Conservation (phyloP, 2,888 invertebrate species). For the Agrenia bidenticulata region DNA sequence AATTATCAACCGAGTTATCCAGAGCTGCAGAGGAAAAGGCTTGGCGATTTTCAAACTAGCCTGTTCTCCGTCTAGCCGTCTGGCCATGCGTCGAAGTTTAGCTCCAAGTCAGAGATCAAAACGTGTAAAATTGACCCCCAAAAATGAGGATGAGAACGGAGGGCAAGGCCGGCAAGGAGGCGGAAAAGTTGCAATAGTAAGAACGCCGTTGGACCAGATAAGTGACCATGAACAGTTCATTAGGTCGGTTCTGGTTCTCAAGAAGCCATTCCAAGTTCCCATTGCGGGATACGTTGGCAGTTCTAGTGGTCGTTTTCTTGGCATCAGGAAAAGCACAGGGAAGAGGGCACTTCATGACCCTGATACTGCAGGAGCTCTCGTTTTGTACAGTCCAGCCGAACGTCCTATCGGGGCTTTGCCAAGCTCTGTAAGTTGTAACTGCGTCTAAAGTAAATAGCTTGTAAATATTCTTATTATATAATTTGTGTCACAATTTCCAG, state of each 20-base stretch:
- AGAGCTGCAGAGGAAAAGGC: no score
- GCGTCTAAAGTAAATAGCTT: background rate
- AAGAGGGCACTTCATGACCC: constrained; percentile 84
- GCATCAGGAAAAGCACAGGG: constrained; percentile 67
- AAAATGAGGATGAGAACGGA: background rate
- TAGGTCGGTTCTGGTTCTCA: constrained; percentile 67
- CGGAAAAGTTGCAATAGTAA: background rate
- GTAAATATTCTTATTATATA: background rate
- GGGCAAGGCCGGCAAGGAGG: background rate
- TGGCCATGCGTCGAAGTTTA: constrained; percentile 46
- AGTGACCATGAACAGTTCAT: constrained; percentile 73
- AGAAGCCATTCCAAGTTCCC: constrained; percentile 88
- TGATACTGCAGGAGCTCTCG: constrained; percentile 83
- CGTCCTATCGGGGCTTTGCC: constrained; percentile 63
- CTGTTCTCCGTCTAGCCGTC: no score
- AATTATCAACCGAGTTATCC: no score
- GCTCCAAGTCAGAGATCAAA: constrained; percentile 51
- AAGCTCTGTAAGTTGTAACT: background rate
- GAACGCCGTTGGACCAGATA: constrained; percentile 35
- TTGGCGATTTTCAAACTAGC: no score
- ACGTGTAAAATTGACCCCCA: constrained; percentile 25
- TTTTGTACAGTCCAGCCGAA: constrained; percentile 81
- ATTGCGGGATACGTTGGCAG: constrained; percentile 82
- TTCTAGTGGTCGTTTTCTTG: constrained; percentile 74
- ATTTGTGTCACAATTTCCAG: constrained; percentile 54